phyloP scores from a whole-genome alignment of 2,888 invertebrate species.

The Leptinotarsa rubiginosa region DNA sequence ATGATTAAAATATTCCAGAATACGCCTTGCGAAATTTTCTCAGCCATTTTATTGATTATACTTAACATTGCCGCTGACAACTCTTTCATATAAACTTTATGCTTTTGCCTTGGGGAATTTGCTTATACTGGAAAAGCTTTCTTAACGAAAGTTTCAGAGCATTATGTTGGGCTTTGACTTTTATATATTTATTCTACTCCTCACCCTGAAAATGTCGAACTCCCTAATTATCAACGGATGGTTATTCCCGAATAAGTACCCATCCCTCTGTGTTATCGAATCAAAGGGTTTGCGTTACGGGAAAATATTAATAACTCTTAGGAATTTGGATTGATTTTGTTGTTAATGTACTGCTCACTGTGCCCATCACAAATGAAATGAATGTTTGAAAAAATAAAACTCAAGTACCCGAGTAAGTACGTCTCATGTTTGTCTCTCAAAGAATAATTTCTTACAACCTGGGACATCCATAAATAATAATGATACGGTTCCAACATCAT shows the following conservation, averaged over 20 bases:
- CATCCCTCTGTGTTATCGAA: slow-evolving; percentile 10
- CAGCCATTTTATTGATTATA: slow-evolving; percentile 61
- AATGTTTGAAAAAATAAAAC: background rate
- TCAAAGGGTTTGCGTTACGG: background rate
- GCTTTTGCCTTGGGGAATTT: slow-evolving; percentile 61
- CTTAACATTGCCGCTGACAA: slow-evolving; percentile 63
- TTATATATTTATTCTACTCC: slow-evolving; percentile 60
- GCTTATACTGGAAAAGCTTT: slow-evolving; percentile 61
- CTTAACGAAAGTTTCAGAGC: slow-evolving; percentile 62
- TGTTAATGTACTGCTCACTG: too few relatives aligned
- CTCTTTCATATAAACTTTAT: slow-evolving; percentile 64
- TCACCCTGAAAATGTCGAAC: slow-evolving; percentile 50
- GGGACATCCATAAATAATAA: slow-evolving; percentile 13
- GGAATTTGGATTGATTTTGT: background rate
- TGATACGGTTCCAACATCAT: slow-evolving; percentile 22
- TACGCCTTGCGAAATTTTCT: slow-evolving; percentile 50
- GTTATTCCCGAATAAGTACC: background rate
- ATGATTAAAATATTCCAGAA: slow-evolving; percentile 57
- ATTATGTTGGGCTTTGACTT: slow-evolving; percentile 62
- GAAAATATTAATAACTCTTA: background rate
- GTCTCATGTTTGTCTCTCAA: background rate
- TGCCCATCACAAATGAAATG: background rate
- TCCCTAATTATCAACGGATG: slow-evolving; percentile 16
- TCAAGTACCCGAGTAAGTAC: background rate
- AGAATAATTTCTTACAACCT: background rate